Evolutionary conservation across 2,888 invertebrate genomes (phyloP).

Genomic region (Asteroscopus sphinx): DNA sequence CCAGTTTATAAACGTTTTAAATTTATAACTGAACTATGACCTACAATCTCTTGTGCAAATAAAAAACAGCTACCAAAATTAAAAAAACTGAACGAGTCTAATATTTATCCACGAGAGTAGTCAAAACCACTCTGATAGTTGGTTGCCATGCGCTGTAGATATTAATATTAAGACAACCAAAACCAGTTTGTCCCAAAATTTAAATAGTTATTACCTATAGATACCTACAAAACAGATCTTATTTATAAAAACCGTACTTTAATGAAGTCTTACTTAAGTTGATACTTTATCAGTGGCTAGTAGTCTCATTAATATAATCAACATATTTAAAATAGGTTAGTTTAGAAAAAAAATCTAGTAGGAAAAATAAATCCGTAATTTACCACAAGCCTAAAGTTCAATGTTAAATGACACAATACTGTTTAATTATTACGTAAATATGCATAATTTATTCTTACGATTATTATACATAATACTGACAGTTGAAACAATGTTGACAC

Average conservation of each 20-base stretch:
- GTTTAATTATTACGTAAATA: neutral
- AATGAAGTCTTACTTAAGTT: neutral
- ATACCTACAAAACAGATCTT: neutral
- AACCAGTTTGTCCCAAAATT: constrained; percentile 14
- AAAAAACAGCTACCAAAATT: constrained; percentile 1
- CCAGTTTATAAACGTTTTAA: too few relatives aligned
- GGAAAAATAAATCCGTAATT: neutral
- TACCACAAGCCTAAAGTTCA: neutral
- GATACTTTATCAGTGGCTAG: constrained; percentile 6
- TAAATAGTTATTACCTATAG: constrained; percentile 12
- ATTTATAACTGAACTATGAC: neutral
- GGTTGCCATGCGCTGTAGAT: constrained; percentile 3
- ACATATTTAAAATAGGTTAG: neutral
- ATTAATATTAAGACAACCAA: constrained; percentile 1
- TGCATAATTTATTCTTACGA: neutral
- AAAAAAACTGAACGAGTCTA: constrained; percentile 4
- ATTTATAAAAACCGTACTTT: neutral
- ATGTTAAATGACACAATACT: neutral
- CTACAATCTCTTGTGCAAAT: neutral
- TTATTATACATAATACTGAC: neutral
- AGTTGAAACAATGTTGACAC: too few relatives aligned
- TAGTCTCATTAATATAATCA: neutral
- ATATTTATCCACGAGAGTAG: constrained; percentile 8
- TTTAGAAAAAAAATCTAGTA: neutral
- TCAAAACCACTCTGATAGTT: constrained; percentile 20